A percentile compares a stretch with the other conserved stretches of the same genome.
Evolutionary conservation across 2,797 vertebrate genomes (phyloP).

Genomic region (Coluber constrictor): DNA sequence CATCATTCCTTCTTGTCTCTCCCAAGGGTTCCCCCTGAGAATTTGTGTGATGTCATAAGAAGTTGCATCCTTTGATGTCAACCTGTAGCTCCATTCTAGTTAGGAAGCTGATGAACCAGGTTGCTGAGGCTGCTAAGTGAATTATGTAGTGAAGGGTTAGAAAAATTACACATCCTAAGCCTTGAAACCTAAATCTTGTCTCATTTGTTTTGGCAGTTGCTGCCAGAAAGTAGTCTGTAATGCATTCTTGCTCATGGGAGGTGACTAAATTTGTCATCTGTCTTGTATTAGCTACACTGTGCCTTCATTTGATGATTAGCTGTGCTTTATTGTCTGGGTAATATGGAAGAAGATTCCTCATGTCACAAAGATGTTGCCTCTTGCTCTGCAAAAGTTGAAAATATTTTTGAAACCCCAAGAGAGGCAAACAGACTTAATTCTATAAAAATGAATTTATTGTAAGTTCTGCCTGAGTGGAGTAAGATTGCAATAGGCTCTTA

Average conservation of each 20-base stretch:
- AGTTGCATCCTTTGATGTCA: background rate
- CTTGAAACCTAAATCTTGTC: rapidly evolving
- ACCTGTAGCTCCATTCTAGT: background rate
- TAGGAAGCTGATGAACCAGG: rapidly evolving
- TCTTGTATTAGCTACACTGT: constrained; percentile 52
- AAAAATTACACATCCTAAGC: background rate
- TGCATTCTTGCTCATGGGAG: background rate
- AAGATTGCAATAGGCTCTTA: background rate
- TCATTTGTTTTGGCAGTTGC: constrained; percentile 37
- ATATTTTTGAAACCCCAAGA: background rate
- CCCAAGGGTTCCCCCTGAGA: background rate
- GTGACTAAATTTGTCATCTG: constrained; percentile 47
- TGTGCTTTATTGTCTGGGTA: background rate
- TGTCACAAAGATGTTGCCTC: background rate
- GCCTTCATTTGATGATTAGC: background rate
- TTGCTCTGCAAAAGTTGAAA: background rate
- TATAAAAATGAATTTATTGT: background rate
- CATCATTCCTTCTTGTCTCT: background rate
- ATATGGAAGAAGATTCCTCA: background rate
- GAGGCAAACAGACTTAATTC: background rate
- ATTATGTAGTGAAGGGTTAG: rapidly evolving
- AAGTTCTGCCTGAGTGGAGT: background rate
- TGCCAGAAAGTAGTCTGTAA: background rate
- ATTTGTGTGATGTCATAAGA: background rate
- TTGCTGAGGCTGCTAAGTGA: background rate